Percentiles rank a stretch among this genome's conserved stretches.
Evolutionary conservation across 2,888 invertebrate genomes (phyloP).

Genomic region (Athrips mouffetella): DNA sequence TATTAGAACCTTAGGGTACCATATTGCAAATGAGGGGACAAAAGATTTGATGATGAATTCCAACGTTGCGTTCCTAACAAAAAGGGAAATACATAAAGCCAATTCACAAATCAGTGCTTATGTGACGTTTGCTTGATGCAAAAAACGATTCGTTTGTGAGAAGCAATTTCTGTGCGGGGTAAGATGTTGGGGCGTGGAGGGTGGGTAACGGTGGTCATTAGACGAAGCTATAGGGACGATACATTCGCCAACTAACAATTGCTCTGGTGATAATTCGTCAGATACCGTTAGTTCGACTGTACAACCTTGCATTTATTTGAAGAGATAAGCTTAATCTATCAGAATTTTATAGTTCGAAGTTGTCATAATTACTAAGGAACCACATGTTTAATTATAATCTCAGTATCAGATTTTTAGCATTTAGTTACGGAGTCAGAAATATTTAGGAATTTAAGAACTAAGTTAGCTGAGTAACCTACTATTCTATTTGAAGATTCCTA

Average conservation of each 20-base stretch:
- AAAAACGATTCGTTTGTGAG: constrained; percentile 63
- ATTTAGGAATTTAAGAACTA: too few relatives aligned
- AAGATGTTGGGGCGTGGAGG: constrained; percentile 49
- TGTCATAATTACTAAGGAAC: too few relatives aligned
- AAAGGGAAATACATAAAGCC: constrained; percentile 37
- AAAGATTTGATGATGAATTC: constrained; percentile 25
- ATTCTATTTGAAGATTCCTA: too few relatives aligned
- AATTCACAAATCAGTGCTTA: constrained; percentile 43
- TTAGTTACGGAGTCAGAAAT: too few relatives aligned
- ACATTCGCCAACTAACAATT: constrained; percentile 74
- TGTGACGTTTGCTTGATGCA: constrained; percentile 41
- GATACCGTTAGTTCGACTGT: constrained; percentile 62
- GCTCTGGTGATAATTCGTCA: constrained; percentile 59
- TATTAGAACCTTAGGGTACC: constrained; percentile 23
- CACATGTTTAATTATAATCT: too few relatives aligned
- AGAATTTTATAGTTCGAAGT: neutral
- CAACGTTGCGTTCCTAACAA: constrained; percentile 23
- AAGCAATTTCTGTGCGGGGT: constrained; percentile 63
- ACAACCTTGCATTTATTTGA: constrained; percentile 49
- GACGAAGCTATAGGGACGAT: constrained; percentile 69
- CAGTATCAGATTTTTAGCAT: neutral
- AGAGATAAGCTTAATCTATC: neutral
- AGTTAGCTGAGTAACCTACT: too few relatives aligned
- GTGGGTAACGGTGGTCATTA: constrained; percentile 58
- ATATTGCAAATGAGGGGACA: constrained; percentile 28